Percentiles rank a stretch among this genome's conserved stretches.
Conservation (phyloP, 2,113 vertebrate genomes). For the Corythoichthys intestinalis region DNA sequence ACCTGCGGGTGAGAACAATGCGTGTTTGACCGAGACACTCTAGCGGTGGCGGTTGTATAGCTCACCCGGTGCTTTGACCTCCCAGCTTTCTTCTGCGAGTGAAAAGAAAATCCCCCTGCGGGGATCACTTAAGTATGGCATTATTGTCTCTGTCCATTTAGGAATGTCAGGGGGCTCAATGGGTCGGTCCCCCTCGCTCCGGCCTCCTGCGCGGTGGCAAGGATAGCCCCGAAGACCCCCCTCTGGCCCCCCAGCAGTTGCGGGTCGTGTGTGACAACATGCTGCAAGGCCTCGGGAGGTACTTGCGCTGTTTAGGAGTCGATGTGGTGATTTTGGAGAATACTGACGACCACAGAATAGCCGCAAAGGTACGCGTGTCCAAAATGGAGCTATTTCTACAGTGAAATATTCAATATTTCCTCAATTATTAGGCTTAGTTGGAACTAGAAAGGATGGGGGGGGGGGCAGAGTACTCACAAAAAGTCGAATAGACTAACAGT, state of each 20-base stretch:
- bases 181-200: conserved; percentile 51
- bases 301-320: conserved; percentile 81
- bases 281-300: conserved; percentile 83
- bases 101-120: conserved; percentile 64
- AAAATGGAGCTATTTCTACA: not conserved
- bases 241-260: conserved; percentile 70
- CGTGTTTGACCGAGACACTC: conserved; percentile 51
- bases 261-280: conserved; percentile 84
- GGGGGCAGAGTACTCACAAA: no score
- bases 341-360: conserved; percentile 77
- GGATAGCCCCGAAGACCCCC: conserved; percentile 35
- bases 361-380: conserved; percentile 73
- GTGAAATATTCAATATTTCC: not conserved
- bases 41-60: conserved; percentile 50
- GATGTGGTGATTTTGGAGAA: conserved; percentile 78
- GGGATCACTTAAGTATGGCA: conserved; percentile 67
- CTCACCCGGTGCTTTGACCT: conserved; percentile 57
- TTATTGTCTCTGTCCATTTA: conserved; percentile 69
- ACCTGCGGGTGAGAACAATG: conserved; percentile 37
- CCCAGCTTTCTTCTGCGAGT: conserved; percentile 46
- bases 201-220: conserved; percentile 40
- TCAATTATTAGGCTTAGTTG: not conserved
- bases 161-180: conserved; percentile 68
- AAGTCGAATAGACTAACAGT: no score
- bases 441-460: not conserved